phyloP scores from a whole-genome alignment of 2,113 vertebrate genomes.

The Serinus canaria region DNA sequence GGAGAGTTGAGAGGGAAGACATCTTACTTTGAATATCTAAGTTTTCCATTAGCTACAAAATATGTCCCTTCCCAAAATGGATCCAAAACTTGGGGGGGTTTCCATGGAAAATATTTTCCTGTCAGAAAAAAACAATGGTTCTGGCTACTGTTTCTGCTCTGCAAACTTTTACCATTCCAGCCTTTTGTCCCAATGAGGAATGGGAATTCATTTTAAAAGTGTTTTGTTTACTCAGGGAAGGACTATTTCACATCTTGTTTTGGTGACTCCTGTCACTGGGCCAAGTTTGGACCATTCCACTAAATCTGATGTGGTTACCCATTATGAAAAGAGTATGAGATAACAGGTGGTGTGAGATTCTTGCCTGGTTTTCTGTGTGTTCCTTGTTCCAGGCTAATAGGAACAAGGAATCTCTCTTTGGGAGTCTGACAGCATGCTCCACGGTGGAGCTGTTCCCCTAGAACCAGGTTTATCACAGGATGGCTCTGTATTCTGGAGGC shows the following conservation, averaged over 20 bases:
- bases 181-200: not conserved
- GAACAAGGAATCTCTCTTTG: not conserved
- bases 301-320: not conserved
- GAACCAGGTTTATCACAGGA: not conserved
- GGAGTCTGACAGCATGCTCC: not conserved
- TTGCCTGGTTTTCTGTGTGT: not conserved
- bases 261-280: not conserved
- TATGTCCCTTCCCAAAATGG: not conserved
- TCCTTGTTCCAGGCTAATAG: not conserved
- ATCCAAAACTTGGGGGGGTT: not conserved
- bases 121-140: not conserved
- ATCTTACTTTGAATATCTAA: not conserved
- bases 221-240: constrained; percentile 42
- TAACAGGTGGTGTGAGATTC: not conserved
- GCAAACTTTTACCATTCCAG: not conserved
- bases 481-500: not conserved
- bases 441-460: not conserved
- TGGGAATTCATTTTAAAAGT: not conserved
- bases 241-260: not conserved
- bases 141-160: not conserved
- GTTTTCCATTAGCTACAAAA: not conserved
- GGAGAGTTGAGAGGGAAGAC: not conserved
- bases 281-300: not conserved
- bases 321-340: not conserved
- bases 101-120: not conserved